Evolutionary conservation across 2,888 invertebrate genomes (phyloP).

Genomic region (Eupithecia insigniata): DNA sequence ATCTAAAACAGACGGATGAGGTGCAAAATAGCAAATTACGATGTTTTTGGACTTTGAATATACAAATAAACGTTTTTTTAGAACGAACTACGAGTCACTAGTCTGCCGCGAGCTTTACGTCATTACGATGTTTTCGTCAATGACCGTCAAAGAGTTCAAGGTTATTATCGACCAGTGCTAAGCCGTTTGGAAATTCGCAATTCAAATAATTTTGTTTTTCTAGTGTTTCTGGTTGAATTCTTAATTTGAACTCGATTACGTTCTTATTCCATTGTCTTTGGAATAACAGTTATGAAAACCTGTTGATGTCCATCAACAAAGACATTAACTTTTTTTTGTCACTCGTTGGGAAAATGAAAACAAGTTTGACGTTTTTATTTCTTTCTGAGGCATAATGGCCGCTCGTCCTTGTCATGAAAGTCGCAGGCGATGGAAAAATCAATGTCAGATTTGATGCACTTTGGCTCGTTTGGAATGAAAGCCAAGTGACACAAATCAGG

Average conservation of each 20-base stretch:
- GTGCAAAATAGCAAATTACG: not conserved
- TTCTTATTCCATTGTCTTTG: not conserved
- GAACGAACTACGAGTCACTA: slow-evolving; percentile 11
- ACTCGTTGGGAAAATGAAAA: slow-evolving; percentile 8
- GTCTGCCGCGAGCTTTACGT: slow-evolving; percentile 58
- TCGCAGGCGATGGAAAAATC: slow-evolving; percentile 21
- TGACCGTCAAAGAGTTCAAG: slow-evolving; percentile 63
- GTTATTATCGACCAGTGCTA: slow-evolving; percentile 48
- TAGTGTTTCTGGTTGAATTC: slow-evolving; percentile 18
- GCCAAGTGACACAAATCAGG: slow-evolving; percentile 16
- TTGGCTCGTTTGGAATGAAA: slow-evolving; percentile 20
- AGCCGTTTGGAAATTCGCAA: slow-evolving; percentile 34
- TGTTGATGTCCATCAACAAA: slow-evolving; percentile 16
- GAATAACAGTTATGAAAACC: slow-evolving; percentile 1
- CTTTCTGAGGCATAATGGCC: slow-evolving; percentile 28
- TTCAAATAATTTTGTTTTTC: slow-evolving; percentile 38
- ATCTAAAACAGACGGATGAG: not conserved
- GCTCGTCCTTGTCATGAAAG: slow-evolving; percentile 38
- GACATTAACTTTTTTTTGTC: slow-evolving; percentile 14
- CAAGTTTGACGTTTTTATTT: slow-evolving; percentile 17
- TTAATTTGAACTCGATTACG: slow-evolving; percentile 27
- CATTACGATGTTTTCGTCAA: slow-evolving; percentile 50
- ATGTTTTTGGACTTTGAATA: not conserved
- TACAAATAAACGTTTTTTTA: not conserved
- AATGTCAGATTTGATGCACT: slow-evolving; percentile 17